A percentile compares a stretch with the other conserved stretches of the same genome.
Conservation (phyloP, 2,888 invertebrate genomes). For the Candidula unifasciata region DNA sequence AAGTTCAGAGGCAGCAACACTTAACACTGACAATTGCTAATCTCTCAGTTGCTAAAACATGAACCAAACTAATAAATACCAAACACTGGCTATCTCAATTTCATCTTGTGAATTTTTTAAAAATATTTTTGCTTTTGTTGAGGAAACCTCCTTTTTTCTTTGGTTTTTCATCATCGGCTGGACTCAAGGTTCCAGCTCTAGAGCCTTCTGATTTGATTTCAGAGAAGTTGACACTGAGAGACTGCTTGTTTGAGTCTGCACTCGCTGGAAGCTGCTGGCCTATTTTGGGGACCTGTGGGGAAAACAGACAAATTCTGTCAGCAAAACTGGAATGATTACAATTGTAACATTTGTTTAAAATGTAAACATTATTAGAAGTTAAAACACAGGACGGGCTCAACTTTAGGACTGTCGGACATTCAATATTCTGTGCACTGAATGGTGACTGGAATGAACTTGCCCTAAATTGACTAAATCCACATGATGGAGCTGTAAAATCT, state of each 20-base stretch:
- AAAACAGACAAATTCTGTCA: background rate
- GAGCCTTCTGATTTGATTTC: constrained; percentile 34
- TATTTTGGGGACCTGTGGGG: constrained; percentile 38
- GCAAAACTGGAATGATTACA: background rate
- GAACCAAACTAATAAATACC: no score
- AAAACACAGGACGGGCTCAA: no score
- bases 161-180: constrained; percentile 59
- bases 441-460: no score
- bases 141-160: constrained; percentile 71
- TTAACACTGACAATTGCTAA: no score
- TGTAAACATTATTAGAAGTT: no score
- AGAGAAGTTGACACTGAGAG: constrained; percentile 7
- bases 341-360: background rate
- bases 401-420: no score
- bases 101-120: constrained; percentile 73
- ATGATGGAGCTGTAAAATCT: no score
- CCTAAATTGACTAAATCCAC: no score
- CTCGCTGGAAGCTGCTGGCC: constrained; percentile 21
- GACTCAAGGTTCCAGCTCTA: constrained; percentile 41
- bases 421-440: no score
- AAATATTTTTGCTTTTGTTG: constrained; percentile 73
- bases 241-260: constrained; percentile 32
- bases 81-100: no score
- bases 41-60: no score
- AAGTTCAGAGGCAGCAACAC: no score